Percentiles rank a stretch among this genome's conserved stretches.
Conservation (phyloP, 2,888 invertebrate species). For the Nyleta sp. region DNA sequence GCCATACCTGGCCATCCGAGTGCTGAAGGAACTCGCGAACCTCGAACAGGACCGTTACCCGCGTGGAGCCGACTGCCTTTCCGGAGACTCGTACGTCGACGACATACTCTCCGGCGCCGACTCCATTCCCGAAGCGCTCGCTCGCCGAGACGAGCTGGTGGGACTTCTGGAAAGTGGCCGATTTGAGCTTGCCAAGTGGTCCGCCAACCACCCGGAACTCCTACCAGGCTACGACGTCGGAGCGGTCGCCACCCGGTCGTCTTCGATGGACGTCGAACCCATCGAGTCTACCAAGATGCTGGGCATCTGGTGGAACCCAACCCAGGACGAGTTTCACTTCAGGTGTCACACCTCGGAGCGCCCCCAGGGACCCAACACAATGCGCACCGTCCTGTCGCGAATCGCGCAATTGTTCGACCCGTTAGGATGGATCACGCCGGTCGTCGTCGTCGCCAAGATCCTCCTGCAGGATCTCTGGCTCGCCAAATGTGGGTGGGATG, state of each 20-base stretch:
- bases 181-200: neutral
- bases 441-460: neutral
- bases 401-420: slow-evolving; percentile 17
- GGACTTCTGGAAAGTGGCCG: neutral
- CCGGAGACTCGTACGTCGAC: neutral
- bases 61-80: neutral
- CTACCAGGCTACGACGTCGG: too few relatives aligned
- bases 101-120: neutral
- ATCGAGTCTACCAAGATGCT: slow-evolving; percentile 6
- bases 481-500: neutral
- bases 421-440: slow-evolving; percentile 2
- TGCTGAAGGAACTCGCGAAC: neutral
- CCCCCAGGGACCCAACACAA: neutral
- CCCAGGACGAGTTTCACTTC: neutral
- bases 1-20: neutral
- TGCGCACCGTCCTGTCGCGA: neutral
- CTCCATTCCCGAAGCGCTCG: neutral
- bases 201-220: neutral
- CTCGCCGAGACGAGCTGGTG: neutral
- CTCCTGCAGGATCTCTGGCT: neutral
- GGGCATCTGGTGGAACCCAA: slow-evolving; percentile 1
- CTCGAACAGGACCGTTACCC: neutral
- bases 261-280: too few relatives aligned
- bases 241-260: too few relatives aligned
- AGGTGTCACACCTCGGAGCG: neutral